Base-by-base conservation (phyloP, 2,888 invertebrate genomes). In the Melinopterus prodromus region DNA sequence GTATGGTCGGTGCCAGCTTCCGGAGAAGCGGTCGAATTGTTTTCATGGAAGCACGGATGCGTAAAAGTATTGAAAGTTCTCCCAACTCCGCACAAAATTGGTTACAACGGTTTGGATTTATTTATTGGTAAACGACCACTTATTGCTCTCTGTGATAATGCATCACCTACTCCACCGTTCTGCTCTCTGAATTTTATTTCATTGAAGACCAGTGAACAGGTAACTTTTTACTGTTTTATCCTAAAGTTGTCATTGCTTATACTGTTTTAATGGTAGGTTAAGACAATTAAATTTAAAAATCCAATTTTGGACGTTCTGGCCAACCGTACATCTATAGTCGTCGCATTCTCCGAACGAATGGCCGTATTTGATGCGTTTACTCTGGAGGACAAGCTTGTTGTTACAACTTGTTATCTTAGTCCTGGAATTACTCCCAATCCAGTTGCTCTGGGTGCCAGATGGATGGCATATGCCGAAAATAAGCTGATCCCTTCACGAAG, bases 1-100 rank as follows among this genome's bases (percentile, higher is more conserved):
- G 94, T 96, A 72, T 97, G 97, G 97, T 92, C 95, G 78, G 93
- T 97, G 82, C 94, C 95, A 15, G 95, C 96, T 7, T 95, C 94
- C 85, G 98, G 99, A 26, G 98, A 99, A 88, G 99, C 98, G 1
- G 95, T 96, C 81, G 99, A 99, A 90, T 96, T 99, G 36, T 90
- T 99, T 81, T 98, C 98, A 3, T 97, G 98, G 94, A 92, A 98
- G 77, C 98, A 98, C 89, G 98, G 98, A 78, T 93, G 95, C 82
- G 96, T 98, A 76, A 92, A 94, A 81, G 92, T 94, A 79, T 91
- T 98, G 83, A 93, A 96, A 88, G 92, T 99, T 85, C 91, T 99
- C 87, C 97, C 98, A 7, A 94, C 94, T 80, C 98, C 98, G 82
- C 86, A 84, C 80, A 84, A 82, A 77, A 84, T 86, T 6, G 86